Percentiles rank a stretch among this genome's conserved stretches.
Evolutionary conservation across 2,113 vertebrate genomes (phyloP).

Genomic region (Crypturellus undulatus): DNA sequence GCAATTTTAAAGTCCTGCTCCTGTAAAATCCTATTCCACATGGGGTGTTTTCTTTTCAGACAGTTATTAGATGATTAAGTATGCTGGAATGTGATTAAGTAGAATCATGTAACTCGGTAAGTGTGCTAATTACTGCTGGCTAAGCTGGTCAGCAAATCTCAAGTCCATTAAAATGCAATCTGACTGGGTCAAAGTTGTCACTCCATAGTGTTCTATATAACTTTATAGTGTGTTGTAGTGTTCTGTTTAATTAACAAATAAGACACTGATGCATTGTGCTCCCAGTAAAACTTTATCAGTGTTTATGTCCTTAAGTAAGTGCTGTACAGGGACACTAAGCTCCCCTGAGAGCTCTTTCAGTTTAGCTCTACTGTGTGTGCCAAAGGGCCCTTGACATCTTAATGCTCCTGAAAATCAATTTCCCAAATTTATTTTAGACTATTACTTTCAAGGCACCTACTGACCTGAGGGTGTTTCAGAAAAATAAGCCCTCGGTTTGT

Average conservation of each 20-base stretch:
- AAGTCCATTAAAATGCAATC: background rate
- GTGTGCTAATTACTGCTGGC: background rate
- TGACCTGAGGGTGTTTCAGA: background rate
- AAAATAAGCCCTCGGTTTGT: background rate
- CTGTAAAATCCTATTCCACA: background rate
- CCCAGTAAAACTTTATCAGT: background rate
- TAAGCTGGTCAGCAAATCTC: background rate
- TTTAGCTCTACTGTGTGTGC: background rate
- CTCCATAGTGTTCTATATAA: background rate
- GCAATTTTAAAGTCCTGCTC: background rate
- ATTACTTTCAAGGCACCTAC: background rate
- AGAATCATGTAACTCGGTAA: background rate
- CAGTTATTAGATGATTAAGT: background rate
- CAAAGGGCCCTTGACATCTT: background rate
- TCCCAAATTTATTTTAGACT: background rate
- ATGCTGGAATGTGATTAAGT: background rate
- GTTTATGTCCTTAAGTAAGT: background rate
- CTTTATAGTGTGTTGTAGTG: too few species aligned
- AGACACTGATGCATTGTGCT: background rate
- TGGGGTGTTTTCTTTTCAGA: background rate
- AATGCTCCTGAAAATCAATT: background rate
- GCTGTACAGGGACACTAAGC: rapidly evolving
- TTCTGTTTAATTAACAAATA: background rate
- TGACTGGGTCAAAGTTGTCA: background rate
- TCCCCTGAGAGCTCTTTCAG: background rate